These are phyloP conservation scores for Drosophila grimshawi DNA, from an alignment of 1,140 invertebrate genomes.

Conservation along the genomic window DNA sequence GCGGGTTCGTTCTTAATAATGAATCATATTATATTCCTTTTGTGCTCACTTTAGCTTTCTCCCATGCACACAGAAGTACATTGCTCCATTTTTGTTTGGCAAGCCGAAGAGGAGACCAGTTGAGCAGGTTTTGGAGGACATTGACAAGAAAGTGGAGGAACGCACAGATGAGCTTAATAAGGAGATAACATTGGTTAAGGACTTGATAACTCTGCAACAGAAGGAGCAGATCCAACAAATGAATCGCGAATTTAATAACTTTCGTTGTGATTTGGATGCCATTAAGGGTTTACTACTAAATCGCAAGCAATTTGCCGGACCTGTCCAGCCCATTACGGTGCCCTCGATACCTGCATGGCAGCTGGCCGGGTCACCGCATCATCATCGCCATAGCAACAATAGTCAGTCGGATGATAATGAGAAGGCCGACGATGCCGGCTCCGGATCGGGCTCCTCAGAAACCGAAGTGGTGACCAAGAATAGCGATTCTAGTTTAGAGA, in stretches of 20 bases:
- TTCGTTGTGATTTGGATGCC: constrained; percentile 90
- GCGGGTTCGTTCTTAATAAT: constrained; percentile 85
- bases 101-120: constrained; percentile 87
- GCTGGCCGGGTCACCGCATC: constrained; percentile 85
- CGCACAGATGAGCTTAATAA: constrained; percentile 87
- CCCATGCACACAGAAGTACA: constrained; percentile 87
- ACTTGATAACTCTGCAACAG: constrained; percentile 66
- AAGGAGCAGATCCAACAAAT: constrained; percentile 86
- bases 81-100: constrained; percentile 88
- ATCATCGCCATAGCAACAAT: constrained; percentile 57
- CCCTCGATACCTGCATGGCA: constrained; percentile 92
- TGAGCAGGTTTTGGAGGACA: constrained; percentile 87
- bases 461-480: constrained; percentile 89
- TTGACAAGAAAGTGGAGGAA: constrained; percentile 88
- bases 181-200: constrained; percentile 86
- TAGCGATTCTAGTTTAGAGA: constrained; percentile 89
- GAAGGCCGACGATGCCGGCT: constrained; percentile 84
- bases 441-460: constrained; percentile 87
- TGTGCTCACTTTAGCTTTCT: constrained; percentile 2
- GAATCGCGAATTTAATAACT: constrained; percentile 87
- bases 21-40: background rate
- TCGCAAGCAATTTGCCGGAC: constrained; percentile 90
- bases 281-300: constrained; percentile 91
- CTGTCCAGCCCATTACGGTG: constrained; percentile 85
- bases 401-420: constrained; percentile 82